Evolutionary conservation across 2,113 vertebrate genomes (phyloP), one percentile per base, ranked within the genome.

Genomic region (Sula dactylatra): DNA sequence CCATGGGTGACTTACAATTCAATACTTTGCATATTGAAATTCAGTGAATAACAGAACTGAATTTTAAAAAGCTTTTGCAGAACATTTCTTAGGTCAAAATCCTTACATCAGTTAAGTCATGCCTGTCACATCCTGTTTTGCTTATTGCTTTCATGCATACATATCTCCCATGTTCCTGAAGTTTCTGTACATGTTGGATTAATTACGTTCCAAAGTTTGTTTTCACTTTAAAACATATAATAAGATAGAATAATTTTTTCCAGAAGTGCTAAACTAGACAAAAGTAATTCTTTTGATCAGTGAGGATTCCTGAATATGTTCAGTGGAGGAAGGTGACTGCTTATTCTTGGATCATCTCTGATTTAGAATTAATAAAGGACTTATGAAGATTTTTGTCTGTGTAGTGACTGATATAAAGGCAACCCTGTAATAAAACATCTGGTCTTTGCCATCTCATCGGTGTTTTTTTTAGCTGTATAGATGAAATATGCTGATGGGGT

Each of bases 1-100:
- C 93, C 88, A 87, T 96, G 92, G 90, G 93, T 98, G 93, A 98
- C 97, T 94, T 86, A 47, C 78, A 79, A 66, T 64, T 56, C 73
- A 26, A 29, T 90, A 79, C 59, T 38, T 69, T 77, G 26, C 59
- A 21, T 59, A 90, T 90, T 71, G 77, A 69, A 92, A 74, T 84
- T 91, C 40, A 82, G 12, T 65, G 58, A 80, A 66, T 49, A 61
- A 62, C 18, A 55, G 27, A 71, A 32, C 11, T 16, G 58, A 59
- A 59, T 58, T 58, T 21, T 34, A 58, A 34, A 58, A 58, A 58
- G 32, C 55, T 58, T 34, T 55, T 94, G 18, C 61, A 29, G 13
- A 38, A 34, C 18, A 16, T 54, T 65, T 65, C 21, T 42, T 27
- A 21, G 36, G 24, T 54, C 49, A 64, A 45, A 81, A 72, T 54